Conservation (phyloP, 1,140 invertebrate species). For the Trichogramma pretiosum region DNA sequence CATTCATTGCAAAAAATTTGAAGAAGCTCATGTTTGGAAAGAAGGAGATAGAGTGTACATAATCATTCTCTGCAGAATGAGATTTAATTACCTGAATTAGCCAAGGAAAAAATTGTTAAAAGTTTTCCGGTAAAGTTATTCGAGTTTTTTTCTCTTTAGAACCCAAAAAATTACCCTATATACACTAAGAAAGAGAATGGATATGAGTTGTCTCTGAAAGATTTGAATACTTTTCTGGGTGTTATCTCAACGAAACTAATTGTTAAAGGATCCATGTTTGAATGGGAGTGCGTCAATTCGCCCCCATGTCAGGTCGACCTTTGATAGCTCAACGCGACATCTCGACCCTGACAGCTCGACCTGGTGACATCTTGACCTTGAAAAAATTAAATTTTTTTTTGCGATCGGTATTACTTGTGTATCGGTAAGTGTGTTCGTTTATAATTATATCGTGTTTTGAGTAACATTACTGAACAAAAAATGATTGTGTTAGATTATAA, state of each 20-base stretch:
- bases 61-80: constrained; percentile 6
- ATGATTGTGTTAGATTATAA: too few species aligned
- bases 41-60: constrained; percentile 4
- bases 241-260: constrained; percentile 15
- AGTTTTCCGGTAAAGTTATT: neutral
- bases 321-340: too few species aligned
- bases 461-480: too few species aligned
- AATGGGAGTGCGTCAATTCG: too few species aligned
- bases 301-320: too few species aligned
- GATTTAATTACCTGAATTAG: constrained; percentile 1
- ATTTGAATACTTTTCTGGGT: constrained; percentile 13
- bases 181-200: constrained; percentile 6
- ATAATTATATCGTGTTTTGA: too few species aligned
- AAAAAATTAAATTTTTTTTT: too few species aligned
- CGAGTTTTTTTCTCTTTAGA: constrained; percentile 10
- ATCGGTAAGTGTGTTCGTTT: too few species aligned
- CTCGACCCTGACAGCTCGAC: too few species aligned
- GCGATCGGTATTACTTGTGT: too few species aligned
- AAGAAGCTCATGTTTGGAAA: constrained; percentile 1
- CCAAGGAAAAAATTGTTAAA: neutral
- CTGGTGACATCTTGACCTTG: too few species aligned
- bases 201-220: constrained; percentile 1
- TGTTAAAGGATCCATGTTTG: constrained; percentile 8
- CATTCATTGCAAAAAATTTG: constrained; percentile 8
- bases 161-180: constrained; percentile 14